Evolutionary conservation across 2,888 invertebrate species (phyloP), one percentile per base, ranked within the genome.

Genomic region (Griposia aprilina): DNA sequence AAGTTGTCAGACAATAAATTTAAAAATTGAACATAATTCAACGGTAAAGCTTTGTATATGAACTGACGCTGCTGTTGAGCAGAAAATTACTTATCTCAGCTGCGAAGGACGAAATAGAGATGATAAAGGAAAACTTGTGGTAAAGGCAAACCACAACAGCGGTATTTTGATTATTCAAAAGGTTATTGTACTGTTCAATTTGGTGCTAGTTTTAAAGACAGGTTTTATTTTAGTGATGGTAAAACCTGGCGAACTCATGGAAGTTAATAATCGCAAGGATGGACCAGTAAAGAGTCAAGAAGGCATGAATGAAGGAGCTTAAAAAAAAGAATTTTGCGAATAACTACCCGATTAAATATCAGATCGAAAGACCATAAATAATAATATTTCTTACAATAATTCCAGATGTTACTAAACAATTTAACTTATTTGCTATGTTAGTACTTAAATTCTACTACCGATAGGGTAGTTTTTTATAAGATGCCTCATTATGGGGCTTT

Each of bases 21-120:
- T 0, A 60, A 72, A 80, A 82, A 74, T 67, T 60, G n/a, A 75
- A 59, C 62, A 57, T 77, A 57, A 76, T 74, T 78, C 50, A 74
- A 45, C 41, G 20, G 10, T 71, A 62, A 65, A 63, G 26, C 36
- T 72, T 10, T 65, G 36, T 45, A 15, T 41, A 15, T 7, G 57
- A 63, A 73, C 52, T 67, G 78, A 71, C 52, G 15, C 62, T 59
- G 67, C 26, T 30, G 67, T 74, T 74, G 30, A 80, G 63, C 55
- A 72, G 69, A 83, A 81, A 83, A 81, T 78, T 78, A 70, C 78
- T 80, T 83, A 82, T 78, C 70, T 81, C 72, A 74, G 62, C 60
- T 75, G 41, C 5, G 52, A 70, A 62, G 20, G n/a, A 63, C 13
- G 5, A 74, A 68, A 65, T n/a, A 36, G 36, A 17, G 62, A 59